A percentile compares a stretch with the other conserved stretches of the same genome.
phyloP scores from a whole-genome alignment of 2,888 invertebrate species.

The Monochamus alternatus region DNA sequence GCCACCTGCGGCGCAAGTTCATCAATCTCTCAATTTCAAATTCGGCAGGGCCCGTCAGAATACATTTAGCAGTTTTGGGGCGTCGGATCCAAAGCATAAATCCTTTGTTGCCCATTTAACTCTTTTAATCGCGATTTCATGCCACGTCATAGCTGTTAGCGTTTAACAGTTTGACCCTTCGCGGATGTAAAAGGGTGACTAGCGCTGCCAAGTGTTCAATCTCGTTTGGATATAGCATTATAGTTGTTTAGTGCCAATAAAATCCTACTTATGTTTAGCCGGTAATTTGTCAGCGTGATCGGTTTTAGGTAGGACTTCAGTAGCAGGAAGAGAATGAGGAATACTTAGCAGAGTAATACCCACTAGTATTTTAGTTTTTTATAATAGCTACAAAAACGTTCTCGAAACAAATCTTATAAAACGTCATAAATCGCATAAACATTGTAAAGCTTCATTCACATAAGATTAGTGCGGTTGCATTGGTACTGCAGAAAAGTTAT shows the following conservation, averaged over 20 bases:
- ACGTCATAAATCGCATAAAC: no score
- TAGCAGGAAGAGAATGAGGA: not conserved
- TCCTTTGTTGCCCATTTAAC: conserved; percentile 68
- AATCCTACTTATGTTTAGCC: conserved; percentile 35
- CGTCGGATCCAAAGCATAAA: conserved; percentile 66
- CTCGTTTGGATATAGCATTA: conserved; percentile 52
- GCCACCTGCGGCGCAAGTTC: conserved; percentile 58
- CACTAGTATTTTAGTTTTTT: no score
- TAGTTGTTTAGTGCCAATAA: conserved; percentile 39
- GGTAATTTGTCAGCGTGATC: not conserved
- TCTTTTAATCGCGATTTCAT: conserved; percentile 70
- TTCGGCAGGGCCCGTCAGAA: conserved; percentile 53
- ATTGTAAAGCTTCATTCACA: no score
- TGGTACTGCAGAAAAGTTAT: no score
- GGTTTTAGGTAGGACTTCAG: not conserved
- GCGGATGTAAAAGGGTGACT: conserved; percentile 28
- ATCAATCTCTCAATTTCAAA: conserved; percentile 63
- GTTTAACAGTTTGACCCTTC: conserved; percentile 55
- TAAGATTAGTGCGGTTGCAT: no score
- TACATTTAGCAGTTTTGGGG: conserved; percentile 63
- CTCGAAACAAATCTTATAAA: no score
- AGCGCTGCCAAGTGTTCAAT: conserved; percentile 60
- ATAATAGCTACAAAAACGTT: no score
- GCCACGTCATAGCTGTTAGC: conserved; percentile 68
- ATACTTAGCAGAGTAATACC: no score